Percentiles rank a stretch among this genome's conserved stretches.
Evolutionary conservation across 2,797 vertebrate genomes (phyloP).

Genomic region (Cossypha heuglini): DNA sequence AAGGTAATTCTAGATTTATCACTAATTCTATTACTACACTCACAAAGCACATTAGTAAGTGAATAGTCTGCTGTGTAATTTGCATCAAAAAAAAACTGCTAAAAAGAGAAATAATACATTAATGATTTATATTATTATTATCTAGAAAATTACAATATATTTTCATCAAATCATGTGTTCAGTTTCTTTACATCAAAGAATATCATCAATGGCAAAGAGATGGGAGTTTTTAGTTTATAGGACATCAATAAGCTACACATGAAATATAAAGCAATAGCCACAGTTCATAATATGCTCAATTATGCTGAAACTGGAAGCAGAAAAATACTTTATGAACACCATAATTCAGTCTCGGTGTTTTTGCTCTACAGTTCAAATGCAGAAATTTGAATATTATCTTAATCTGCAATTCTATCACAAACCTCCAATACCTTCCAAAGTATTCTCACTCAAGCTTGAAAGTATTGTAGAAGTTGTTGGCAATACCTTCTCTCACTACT

Average conservation of each 20-base stretch:
- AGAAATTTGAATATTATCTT: not conserved
- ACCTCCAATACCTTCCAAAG: not conserved
- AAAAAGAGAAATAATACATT: not conserved
- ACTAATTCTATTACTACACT: not conserved
- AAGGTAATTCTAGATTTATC: not conserved
- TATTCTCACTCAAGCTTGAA: not conserved
- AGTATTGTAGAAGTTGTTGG: not conserved
- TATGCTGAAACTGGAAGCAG: not conserved
- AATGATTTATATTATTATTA: not conserved
- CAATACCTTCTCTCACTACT: not conserved
- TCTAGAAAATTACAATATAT: not conserved
- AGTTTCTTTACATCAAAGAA: not conserved
- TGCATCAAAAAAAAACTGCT: not conserved
- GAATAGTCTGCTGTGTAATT: not conserved
- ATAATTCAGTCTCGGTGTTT: not conserved
- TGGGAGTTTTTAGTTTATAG: not conserved
- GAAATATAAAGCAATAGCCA: not conserved
- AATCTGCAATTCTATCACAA: not conserved
- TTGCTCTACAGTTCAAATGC: not conserved
- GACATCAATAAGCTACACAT: not conserved
- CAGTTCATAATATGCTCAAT: not conserved
- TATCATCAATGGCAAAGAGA: not conserved
- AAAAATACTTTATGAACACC: not conserved
- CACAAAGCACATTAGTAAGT: not conserved
- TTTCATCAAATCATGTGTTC: not conserved